Evolutionary conservation across 2,888 invertebrate genomes (phyloP).

Genomic region (Clivina fossor): DNA sequence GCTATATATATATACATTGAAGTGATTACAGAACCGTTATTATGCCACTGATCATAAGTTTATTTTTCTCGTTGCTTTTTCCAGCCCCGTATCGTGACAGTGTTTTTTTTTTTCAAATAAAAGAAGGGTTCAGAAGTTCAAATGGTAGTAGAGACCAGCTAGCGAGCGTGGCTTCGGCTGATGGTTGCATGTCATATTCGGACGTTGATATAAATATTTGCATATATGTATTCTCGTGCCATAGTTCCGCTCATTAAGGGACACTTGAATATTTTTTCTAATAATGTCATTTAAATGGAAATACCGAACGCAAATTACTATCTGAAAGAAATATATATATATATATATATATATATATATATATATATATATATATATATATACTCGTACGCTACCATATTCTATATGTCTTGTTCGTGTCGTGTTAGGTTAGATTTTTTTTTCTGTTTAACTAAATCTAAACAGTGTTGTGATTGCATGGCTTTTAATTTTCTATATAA

Average conservation of each 20-base stretch:
- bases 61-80: slow-evolving; percentile 18
- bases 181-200: slow-evolving; percentile 32
- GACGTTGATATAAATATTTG: slow-evolving; percentile 27
- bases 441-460: too few species aligned
- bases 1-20: too few species aligned
- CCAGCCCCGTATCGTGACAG: slow-evolving; percentile 4
- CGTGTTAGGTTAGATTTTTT: too few species aligned
- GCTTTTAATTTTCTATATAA: too few species aligned
- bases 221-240: slow-evolving; percentile 29
- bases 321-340: not conserved
- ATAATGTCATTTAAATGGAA: slow-evolving; percentile 33
- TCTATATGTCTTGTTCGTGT: too few species aligned
- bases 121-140: slow-evolving; percentile 1
- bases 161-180: not conserved
- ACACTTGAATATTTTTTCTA: slow-evolving; percentile 32
- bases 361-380: too few species aligned
- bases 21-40: slow-evolving; percentile 21
- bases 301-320: slow-evolving; percentile 2
- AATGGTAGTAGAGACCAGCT: too few species aligned
- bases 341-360: too few species aligned
- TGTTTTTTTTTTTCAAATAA: slow-evolving; percentile 26
- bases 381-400: too few species aligned
- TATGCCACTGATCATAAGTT: slow-evolving; percentile 27
- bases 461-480: too few species aligned
- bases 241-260: slow-evolving; percentile 33